Evolutionary conservation across 2,797 vertebrate genomes (phyloP).

Genomic region (Decapterus maruadsi): DNA sequence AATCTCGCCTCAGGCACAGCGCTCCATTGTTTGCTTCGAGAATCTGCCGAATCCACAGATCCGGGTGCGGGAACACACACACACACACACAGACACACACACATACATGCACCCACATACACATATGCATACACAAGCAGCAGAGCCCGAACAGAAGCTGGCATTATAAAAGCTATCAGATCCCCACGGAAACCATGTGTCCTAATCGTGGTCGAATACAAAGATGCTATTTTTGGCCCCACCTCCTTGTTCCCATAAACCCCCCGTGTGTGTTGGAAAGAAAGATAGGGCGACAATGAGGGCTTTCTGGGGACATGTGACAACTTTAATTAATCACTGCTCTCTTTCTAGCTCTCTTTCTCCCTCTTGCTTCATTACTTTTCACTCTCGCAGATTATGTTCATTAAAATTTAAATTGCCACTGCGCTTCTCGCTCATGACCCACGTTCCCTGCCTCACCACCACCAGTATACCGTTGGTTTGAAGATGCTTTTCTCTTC

Average conservation of each 20-base stretch:
- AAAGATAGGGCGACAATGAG: slow-evolving; percentile 54
- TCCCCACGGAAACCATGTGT: slow-evolving; percentile 72
- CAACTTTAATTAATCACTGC: slow-evolving; percentile 63
- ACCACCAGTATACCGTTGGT: neutral
- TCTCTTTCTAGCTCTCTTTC: slow-evolving; percentile 13
- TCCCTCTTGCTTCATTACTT: slow-evolving; percentile 18
- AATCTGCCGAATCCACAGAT: slow-evolving; percentile 80
- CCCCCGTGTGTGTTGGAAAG: slow-evolving; percentile 37
- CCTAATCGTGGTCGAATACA: slow-evolving; percentile 72
- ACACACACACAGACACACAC: slow-evolving; percentile 22
- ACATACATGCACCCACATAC: slow-evolving; percentile 33
- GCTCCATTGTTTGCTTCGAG: slow-evolving; percentile 80
- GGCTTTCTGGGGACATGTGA: slow-evolving; percentile 67
- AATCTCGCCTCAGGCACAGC: slow-evolving; percentile 80
- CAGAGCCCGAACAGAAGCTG: slow-evolving; percentile 76
- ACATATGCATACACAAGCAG: slow-evolving; percentile 34
- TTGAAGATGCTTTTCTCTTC: slow-evolving; percentile 9
- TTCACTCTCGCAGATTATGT: slow-evolving; percentile 15
- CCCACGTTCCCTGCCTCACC: neutral
- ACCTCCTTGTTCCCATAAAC: slow-evolving; percentile 64
- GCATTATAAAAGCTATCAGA: slow-evolving; percentile 79
- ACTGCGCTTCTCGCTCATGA: slow-evolving; percentile 1
- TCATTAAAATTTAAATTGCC: slow-evolving; percentile 40
- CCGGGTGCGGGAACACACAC: slow-evolving; percentile 34
- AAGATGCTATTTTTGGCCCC: slow-evolving; percentile 84